A percentile compares a stretch with the other conserved stretches of the same genome.
Conservation (phyloP, 2,888 invertebrate species). For the Cataglyphis cursor region DNA sequence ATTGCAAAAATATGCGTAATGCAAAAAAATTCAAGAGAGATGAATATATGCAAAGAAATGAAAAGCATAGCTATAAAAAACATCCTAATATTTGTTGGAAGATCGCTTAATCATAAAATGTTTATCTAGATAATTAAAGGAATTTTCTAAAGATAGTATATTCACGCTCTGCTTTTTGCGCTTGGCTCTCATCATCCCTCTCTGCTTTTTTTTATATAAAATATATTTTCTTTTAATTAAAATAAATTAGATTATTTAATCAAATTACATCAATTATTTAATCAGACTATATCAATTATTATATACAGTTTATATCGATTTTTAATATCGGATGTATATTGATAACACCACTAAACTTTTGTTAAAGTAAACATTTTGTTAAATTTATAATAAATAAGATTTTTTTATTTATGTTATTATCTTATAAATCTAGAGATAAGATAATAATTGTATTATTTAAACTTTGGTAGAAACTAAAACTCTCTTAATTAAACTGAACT, state of each 20-base stretch:
- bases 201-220: background rate
- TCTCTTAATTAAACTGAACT: background rate
- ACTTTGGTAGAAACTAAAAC: background rate
- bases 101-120: background rate
- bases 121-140: too few species aligned
- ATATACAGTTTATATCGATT: background rate
- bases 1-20: background rate
- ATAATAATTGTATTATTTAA: background rate
- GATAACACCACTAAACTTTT: background rate
- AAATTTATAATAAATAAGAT: background rate
- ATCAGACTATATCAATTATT: background rate
- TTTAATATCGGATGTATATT: background rate
- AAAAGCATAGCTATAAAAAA: background rate
- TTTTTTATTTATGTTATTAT: background rate
- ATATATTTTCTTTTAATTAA: background rate
- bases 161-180: background rate
- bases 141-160: background rate
- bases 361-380: background rate
- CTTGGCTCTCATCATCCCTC: background rate
- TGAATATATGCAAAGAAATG: background rate
- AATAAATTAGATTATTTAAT: background rate
- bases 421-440: background rate
- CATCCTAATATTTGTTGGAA: background rate
- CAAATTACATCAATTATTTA: background rate
- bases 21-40: background rate